Conservation (phyloP, 2,113 vertebrate species). For the Dipodomys merriami region DNA sequence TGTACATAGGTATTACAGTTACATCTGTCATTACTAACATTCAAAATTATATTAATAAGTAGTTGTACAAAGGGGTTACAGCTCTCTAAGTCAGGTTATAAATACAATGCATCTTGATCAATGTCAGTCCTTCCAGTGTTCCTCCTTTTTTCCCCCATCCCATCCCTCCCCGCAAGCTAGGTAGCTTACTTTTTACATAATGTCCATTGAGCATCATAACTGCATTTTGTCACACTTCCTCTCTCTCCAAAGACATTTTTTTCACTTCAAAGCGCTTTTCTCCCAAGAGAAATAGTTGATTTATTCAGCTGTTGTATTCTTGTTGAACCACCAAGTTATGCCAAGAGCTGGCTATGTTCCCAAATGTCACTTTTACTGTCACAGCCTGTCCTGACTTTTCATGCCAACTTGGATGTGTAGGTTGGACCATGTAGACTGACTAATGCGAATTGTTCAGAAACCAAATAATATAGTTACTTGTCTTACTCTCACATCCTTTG, state of each 20-base stretch:
- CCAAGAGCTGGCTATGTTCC: background rate
- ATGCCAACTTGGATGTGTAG: background rate
- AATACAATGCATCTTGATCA: too few relatives aligned
- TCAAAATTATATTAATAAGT: too few relatives aligned
- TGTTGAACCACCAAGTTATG: slow-evolving; percentile 13
- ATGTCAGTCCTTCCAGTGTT: too few relatives aligned
- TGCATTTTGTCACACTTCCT: too few relatives aligned
- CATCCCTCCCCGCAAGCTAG: too few relatives aligned
- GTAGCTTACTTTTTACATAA: too few relatives aligned
- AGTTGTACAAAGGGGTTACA: too few relatives aligned
- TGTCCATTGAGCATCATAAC: too few relatives aligned
- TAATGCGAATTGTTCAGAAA: slow-evolving; percentile 38
- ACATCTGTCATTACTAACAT: too few relatives aligned
- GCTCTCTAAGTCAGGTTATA: too few relatives aligned
- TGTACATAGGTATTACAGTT: too few relatives aligned
- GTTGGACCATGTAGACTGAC: background rate
- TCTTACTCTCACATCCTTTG: background rate
- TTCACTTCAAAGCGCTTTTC: background rate
- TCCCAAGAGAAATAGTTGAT: background rate
- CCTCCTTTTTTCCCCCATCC: too few relatives aligned
- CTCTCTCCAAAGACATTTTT: slow-evolving; percentile 1
- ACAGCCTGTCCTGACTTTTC: slow-evolving; percentile 32
- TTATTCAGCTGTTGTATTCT: background rate
- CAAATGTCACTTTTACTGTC: slow-evolving; percentile 12
- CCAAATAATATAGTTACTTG: background rate